Conservation (phyloP, 2,797 vertebrate genomes). For the Platalea minor region DNA sequence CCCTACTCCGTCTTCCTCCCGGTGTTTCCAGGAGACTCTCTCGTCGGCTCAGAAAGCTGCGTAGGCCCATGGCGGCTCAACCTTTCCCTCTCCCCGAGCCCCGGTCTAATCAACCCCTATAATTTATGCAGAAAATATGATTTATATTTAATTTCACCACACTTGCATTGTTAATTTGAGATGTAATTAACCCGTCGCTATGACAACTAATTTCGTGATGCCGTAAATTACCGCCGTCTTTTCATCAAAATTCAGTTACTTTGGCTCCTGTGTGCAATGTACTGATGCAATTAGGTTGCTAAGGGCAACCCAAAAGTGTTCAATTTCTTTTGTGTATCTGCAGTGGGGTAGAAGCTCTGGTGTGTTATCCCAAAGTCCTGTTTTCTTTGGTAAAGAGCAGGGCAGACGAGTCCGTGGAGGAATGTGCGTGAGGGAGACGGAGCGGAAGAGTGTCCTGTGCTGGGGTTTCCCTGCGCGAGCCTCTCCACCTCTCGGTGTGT, state of each 20-base stretch:
- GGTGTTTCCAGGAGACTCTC: conserved; percentile 78
- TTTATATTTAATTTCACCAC: conserved; percentile 99
- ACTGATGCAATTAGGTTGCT: conserved; percentile 99
- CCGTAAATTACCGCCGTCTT: conserved; percentile 99
- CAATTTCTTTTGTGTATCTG: conserved; percentile 98
- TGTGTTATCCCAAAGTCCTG: conserved; percentile 84
- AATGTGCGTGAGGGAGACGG: conserved; percentile 62
- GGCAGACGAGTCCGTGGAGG: conserved; percentile 67
- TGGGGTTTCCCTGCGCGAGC: conserved; percentile 17
- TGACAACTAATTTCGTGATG: conserved; percentile 99
- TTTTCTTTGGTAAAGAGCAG: conserved; percentile 81
- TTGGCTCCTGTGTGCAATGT: conserved; percentile 99
- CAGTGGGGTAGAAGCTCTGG: conserved; percentile 92
- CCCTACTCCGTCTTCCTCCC: conserved; percentile 47
- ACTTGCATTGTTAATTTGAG: conserved; percentile 99
- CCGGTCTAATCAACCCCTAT: conserved; percentile 99
- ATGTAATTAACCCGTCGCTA: conserved; percentile 99
- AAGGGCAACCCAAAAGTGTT: conserved; percentile 99
- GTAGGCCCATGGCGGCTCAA: conserved; percentile 99
- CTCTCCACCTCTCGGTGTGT: conserved; percentile 26
- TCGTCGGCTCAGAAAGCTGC: conserved; percentile 80
- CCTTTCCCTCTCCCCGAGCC: conserved; percentile 99
- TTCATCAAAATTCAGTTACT: conserved; percentile 99
- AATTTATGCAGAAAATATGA: conserved; percentile 99
- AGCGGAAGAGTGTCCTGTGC: conserved; percentile 58